Percentiles rank a stretch among this genome's conserved stretches.
Evolutionary conservation across 92 coral and sea anemone species (phyloP).

Genomic region (Zoanthus sansibaricus): DNA sequence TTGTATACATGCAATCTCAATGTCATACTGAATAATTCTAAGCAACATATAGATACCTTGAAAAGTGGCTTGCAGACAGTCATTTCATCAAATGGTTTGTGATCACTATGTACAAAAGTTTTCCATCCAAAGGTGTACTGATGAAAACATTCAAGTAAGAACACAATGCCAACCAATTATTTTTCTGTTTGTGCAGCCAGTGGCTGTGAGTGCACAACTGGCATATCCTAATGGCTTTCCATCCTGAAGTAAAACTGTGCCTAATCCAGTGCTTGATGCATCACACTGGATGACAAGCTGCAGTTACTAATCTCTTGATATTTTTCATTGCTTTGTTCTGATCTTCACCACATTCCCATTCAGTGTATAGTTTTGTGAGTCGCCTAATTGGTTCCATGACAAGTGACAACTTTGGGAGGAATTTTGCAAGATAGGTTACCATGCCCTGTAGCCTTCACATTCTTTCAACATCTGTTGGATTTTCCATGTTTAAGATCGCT

Average conservation of each 20-base stretch:
- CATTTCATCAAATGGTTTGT: not conserved
- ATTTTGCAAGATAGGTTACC: not conserved
- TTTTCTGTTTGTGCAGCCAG: not conserved
- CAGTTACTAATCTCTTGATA: not conserved
- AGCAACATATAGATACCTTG: slow-evolving; percentile 45
- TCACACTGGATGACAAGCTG: not conserved
- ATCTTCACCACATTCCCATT: not conserved
- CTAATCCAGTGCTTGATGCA: not conserved
- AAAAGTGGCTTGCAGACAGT: slow-evolving; percentile 5
- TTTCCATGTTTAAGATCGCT: slow-evolving; percentile 34
- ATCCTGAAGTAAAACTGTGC: not conserved
- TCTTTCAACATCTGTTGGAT: slow-evolving; percentile 24
- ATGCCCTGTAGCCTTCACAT: slow-evolving; percentile 27
- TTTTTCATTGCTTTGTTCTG: not conserved
- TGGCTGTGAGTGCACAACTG: not conserved
- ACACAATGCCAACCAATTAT: not conserved
- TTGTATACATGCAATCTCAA: slow-evolving; percentile 19
- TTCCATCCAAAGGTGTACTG: not conserved
- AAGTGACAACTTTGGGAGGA: not conserved
- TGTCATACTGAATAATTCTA: slow-evolving; percentile 23
- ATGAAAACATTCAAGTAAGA: not conserved
- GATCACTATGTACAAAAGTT: slow-evolving; percentile 22
- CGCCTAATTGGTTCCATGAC: not conserved
- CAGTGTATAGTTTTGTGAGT: not conserved
- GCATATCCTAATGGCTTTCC: not conserved